These are phyloP conservation scores for Caenorhabditis elegans DNA, from an alignment of 1,140 invertebrate species.

Conservation along the genomic window DNA sequence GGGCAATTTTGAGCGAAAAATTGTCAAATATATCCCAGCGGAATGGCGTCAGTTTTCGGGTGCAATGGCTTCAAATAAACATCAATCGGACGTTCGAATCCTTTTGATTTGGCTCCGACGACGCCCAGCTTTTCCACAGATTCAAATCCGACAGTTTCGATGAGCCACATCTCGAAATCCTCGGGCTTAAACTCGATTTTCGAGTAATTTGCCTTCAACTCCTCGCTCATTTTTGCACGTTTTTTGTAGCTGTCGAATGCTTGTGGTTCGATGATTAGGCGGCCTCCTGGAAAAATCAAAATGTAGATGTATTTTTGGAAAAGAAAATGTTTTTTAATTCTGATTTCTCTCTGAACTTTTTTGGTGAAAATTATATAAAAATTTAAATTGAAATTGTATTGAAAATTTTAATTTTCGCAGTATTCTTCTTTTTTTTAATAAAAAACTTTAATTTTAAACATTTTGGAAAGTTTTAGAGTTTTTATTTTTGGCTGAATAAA, in stretches of 20 bases:
- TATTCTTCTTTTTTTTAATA: too few species aligned
- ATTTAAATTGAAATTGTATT: too few species aligned
- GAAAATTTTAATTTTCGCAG: too few species aligned
- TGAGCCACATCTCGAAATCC: slow-evolving; percentile 55
- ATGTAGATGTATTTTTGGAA: neutral
- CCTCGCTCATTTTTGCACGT: slow-evolving; percentile 46
- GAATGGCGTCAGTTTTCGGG: neutral
- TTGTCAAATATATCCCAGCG: slow-evolving; percentile 11
- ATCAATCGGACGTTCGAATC: slow-evolving; percentile 44
- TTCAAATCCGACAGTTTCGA: slow-evolving; percentile 55
- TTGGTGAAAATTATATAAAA: too few species aligned
- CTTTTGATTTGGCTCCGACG: slow-evolving; percentile 49
- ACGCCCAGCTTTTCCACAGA: slow-evolving; percentile 48
- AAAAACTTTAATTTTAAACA: too few species aligned
- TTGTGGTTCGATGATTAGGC: slow-evolving; percentile 88
- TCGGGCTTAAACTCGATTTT: slow-evolving; percentile 58
- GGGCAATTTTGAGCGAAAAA: too few species aligned
- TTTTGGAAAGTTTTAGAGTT: too few species aligned
- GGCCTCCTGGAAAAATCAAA: slow-evolving; percentile 73
- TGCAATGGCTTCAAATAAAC: slow-evolving; percentile 28
- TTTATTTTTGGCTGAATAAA: too few species aligned
- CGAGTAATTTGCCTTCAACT: slow-evolving; percentile 50
- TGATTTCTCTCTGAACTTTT: too few species aligned
- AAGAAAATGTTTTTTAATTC: too few species aligned
- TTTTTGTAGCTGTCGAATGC: slow-evolving; percentile 70